A percentile compares a stretch with the other conserved stretches of the same genome.
Conservation (phyloP, 2,113 vertebrate genomes). For the Noturus placidus region DNA sequence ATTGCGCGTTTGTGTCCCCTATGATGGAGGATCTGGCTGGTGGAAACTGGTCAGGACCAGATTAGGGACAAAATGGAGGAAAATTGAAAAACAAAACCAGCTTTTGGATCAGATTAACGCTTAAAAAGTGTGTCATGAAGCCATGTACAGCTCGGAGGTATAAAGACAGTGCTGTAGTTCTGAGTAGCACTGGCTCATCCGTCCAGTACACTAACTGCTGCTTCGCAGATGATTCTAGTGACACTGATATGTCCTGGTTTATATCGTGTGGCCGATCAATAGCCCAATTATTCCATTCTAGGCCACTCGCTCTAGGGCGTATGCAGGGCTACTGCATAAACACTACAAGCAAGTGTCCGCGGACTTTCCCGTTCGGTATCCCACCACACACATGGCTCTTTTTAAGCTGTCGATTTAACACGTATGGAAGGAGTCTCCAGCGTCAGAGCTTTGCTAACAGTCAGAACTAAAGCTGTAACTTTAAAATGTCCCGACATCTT, state of each 20-base stretch:
- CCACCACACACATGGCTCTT: too few relatives aligned
- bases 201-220: not conserved
- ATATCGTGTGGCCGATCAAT: constrained; percentile 19
- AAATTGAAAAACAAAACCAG: too few relatives aligned
- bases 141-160: not conserved
- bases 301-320: not conserved
- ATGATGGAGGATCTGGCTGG: not conserved
- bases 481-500: not conserved
- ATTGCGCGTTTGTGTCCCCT: not conserved
- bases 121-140: too few relatives aligned
- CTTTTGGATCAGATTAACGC: too few relatives aligned
- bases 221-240: not conserved
- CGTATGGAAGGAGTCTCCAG: not conserved
- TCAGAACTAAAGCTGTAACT: not conserved
- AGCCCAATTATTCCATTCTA: constrained; percentile 2
- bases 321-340: not conserved
- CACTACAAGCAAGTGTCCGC: not conserved
- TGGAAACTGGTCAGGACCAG: not conserved
- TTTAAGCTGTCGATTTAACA: not conserved
- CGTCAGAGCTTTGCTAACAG: not conserved
- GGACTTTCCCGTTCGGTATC: not conserved
- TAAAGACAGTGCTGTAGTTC: not conserved
- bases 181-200: not conserved
- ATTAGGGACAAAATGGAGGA: not conserved
- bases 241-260: not conserved